Percentiles rank a stretch among this genome's conserved stretches.
Conservation (phyloP, 2,888 invertebrate genomes). For the Petrolisthes cinctipes region DNA sequence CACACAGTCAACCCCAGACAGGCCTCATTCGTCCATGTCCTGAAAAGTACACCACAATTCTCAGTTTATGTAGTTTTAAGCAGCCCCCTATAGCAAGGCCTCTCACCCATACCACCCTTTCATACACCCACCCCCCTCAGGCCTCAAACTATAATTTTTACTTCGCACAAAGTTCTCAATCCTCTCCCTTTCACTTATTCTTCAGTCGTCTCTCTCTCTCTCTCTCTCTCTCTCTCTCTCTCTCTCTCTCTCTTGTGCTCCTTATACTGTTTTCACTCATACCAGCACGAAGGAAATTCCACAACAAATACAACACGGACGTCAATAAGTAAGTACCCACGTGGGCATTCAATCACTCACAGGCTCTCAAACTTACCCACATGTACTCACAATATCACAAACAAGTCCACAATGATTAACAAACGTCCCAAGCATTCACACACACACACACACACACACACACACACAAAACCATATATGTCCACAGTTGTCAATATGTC, state of each 20-base stretch:
- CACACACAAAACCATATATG: not conserved
- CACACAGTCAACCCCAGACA: not conserved
- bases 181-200: not conserved
- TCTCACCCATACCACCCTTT: not conserved
- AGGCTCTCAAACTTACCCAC: too few relatives aligned
- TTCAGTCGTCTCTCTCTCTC: not conserved
- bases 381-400: too few relatives aligned
- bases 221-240: too few relatives aligned
- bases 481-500: too few relatives aligned
- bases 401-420: too few relatives aligned
- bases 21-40: not conserved
- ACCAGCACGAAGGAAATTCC: too few relatives aligned
- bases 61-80: too few relatives aligned
- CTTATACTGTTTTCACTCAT: not conserved
- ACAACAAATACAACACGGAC: too few relatives aligned
- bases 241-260: not conserved
- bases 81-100: not conserved
- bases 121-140: not conserved
- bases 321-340: too few relatives aligned
- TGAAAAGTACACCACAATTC: too few relatives aligned
- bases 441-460: slow-evolving; percentile 1
- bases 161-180: not conserved
- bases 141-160: not conserved
- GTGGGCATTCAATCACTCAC: too few relatives aligned
- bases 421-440: not conserved